Conservation (phyloP, 2,797 vertebrate species). For the Morelia viridis region DNA sequence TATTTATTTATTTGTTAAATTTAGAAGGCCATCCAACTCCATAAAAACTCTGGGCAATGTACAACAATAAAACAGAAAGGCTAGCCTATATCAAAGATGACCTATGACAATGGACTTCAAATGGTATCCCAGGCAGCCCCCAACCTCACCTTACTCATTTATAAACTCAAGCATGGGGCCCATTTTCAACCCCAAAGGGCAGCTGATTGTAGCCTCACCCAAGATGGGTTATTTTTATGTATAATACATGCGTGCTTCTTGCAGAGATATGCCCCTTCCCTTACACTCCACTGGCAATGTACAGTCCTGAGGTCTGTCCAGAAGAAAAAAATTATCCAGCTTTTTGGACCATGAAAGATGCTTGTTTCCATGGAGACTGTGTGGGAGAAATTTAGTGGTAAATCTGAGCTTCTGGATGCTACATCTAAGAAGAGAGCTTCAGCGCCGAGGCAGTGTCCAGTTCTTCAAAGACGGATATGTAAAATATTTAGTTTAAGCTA, state of each 20-base stretch:
- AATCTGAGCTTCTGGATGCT: slow-evolving; percentile 44
- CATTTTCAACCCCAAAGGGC: too few relatives aligned
- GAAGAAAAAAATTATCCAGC: slow-evolving; percentile 36
- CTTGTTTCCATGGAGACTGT: slow-evolving; percentile 66
- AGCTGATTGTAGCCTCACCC: too few relatives aligned
- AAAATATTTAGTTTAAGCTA: too few relatives aligned
- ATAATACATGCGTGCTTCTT: too few relatives aligned
- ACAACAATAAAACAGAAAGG: too few relatives aligned
- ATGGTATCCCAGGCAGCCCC: neutral
- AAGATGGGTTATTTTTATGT: neutral
- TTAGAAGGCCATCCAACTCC: too few relatives aligned
- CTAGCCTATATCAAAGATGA: too few relatives aligned
- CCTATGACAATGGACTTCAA: too few relatives aligned
- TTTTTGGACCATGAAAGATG: slow-evolving; percentile 54
- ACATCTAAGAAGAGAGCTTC: slow-evolving; percentile 6
- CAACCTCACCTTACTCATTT: too few relatives aligned
- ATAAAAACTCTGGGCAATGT: too few relatives aligned
- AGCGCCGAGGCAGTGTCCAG: slow-evolving; percentile 1
- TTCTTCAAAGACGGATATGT: slow-evolving; percentile 1
- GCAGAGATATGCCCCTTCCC: rapidly evolving
- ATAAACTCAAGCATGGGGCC: too few relatives aligned
- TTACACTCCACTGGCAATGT: neutral
- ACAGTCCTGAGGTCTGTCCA: neutral
- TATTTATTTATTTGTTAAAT: too few relatives aligned
- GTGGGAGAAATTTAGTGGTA: slow-evolving; percentile 53